These are phyloP conservation scores for Myrmophylax atrothorax DNA, from an alignment of 2,113 vertebrate species.

Conservation along the genomic window DNA sequence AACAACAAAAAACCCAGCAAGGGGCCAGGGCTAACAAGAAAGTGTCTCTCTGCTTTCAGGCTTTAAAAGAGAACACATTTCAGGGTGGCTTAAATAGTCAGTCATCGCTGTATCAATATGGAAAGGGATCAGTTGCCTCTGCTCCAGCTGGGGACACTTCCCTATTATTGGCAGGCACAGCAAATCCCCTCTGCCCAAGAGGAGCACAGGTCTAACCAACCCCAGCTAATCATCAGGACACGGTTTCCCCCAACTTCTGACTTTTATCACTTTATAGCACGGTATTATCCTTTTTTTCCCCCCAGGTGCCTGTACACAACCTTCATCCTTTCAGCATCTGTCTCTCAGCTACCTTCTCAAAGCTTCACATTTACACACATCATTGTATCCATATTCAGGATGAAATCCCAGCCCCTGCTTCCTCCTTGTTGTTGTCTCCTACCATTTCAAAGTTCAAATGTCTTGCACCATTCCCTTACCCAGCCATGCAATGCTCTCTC, in stretches of 20 bases:
- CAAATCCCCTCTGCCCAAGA: background rate
- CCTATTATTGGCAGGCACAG: background rate
- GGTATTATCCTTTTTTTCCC: background rate
- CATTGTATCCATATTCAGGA: background rate
- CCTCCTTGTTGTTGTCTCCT: background rate
- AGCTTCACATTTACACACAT: background rate
- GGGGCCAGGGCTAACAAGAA: slow-evolving; percentile 8
- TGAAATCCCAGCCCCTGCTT: no score
- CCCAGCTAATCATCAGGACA: background rate
- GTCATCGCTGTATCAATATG: background rate
- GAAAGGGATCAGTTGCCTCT: background rate
- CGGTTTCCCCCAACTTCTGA: background rate
- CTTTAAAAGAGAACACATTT: background rate
- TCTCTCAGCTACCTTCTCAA: background rate
- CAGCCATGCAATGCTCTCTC: fast-evolving
- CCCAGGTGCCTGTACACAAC: background rate
- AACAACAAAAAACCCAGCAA: background rate
- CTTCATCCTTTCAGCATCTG: background rate
- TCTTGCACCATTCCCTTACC: background rate
- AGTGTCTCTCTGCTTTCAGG: background rate
- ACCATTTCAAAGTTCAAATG: background rate
- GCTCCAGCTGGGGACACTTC: background rate
- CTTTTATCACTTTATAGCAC: background rate
- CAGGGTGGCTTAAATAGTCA: background rate
- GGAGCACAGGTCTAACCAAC: background rate